Evolutionary conservation across 2,113 vertebrate species (phyloP), one percentile per base, ranked within the genome.

Genomic region (Suncus etruscus): DNA sequence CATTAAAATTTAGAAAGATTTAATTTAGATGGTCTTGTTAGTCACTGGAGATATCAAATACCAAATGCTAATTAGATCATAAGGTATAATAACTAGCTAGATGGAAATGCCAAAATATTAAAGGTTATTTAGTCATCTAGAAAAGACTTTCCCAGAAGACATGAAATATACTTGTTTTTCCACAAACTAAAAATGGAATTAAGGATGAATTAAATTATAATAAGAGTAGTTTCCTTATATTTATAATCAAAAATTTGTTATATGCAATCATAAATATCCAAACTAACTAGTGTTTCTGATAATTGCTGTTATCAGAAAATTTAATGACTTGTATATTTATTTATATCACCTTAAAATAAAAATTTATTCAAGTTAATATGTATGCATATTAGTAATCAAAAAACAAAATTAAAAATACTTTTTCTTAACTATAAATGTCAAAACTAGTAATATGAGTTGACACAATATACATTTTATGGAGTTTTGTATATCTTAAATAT

Each of bases 41-140:
- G 95, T 95, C 94, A 96, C 92, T 95, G 50, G 87, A 95, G 95
- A 95, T 96, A 97, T 91, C 92, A 97, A 97, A 97, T 96, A 97
- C 86, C 96, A 97, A 97, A 97, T 96, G 96, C 63, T 97, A 98
- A 98, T 97, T 96, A 96, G 96, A 97, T 96, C 95, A 85, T 96
- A 96, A 97, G 96, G 87, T 86, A 95, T 96, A 97, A 96, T 95
- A 97, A 96, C 89, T 96, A 96, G 85, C 87, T 93, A 94, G 94
- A 94, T 94, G 94, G 75, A 97, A 97, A 97, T 97, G 96, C 89
- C 95, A 97, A 94, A 96, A 94, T 96, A 96, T 92, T 74, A 96
- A 97, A 97, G 90, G 92, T 97, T 97, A 97, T 95, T 97, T 96
- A 97, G 96, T 97, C 95, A 95, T 94, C 91, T 90, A 95, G 75